phyloP scores from a whole-genome alignment of 2,888 invertebrate genomes.

The Napeogenes inachia region DNA sequence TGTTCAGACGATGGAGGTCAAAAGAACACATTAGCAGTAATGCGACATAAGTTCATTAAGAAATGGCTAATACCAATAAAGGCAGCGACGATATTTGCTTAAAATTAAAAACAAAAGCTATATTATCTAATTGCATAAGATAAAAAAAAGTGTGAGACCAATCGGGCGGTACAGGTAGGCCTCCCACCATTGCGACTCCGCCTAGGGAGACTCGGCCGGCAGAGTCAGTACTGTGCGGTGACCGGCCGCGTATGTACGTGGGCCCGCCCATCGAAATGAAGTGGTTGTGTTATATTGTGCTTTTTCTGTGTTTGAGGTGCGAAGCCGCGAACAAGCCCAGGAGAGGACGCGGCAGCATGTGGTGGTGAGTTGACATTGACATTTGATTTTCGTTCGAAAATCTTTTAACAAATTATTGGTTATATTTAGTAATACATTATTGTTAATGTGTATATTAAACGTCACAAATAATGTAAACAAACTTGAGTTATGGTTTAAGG shows the following conservation, averaged over 20 bases:
- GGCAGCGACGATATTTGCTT: background rate
- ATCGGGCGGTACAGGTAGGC: constrained; percentile 66
- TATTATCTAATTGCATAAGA: constrained; percentile 50
- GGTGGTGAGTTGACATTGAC: constrained; percentile 84
- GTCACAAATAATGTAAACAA: too few species aligned
- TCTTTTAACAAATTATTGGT: background rate
- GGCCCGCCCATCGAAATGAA: constrained; percentile 72
- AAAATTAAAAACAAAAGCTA: constrained; percentile 21
- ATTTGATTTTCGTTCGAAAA: too few species aligned
- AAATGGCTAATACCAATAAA: background rate
- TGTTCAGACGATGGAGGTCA: background rate
- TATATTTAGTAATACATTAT: background rate
- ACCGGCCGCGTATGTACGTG: constrained; percentile 60
- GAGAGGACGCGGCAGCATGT: constrained; percentile 92
- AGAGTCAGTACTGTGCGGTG: constrained; percentile 64
- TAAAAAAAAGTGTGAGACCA: constrained; percentile 56
- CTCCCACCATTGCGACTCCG: constrained; percentile 67
- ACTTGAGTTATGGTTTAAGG: too few species aligned
- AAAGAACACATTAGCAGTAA: background rate
- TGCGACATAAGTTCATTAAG: background rate
- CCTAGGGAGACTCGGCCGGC: constrained; percentile 48
- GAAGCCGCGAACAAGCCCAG: constrained; percentile 80
- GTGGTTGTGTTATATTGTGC: constrained; percentile 76
- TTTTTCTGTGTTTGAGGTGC: constrained; percentile 73
- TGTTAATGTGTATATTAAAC: too few species aligned